A percentile compares a stretch with the other conserved stretches of the same genome.
phyloP scores from a whole-genome alignment of 2,797 vertebrate genomes.

The Melanotaenia nigrans region DNA sequence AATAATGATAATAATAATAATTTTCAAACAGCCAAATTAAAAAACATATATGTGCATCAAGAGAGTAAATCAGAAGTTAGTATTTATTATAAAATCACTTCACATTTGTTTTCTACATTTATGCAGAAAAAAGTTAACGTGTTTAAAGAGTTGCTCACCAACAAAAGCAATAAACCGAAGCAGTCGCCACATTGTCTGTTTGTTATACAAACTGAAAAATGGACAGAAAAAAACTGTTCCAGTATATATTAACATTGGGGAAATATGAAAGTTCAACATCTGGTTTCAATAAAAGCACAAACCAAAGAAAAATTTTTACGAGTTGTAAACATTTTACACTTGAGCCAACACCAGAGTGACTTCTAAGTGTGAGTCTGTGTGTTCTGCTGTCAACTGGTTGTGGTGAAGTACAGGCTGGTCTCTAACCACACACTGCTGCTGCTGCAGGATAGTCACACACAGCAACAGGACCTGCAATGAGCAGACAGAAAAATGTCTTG shows the following conservation, averaged over 20 bases:
- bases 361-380: constrained; percentile 2
- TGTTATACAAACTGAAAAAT: constrained; percentile 17
- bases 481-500: constrained; percentile 25
- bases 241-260: constrained; percentile 13
- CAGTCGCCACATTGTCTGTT: background rate
- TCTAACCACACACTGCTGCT: constrained; percentile 31
- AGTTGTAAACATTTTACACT: constrained; percentile 54
- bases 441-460: constrained; percentile 16
- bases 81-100: constrained; percentile 12
- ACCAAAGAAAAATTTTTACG: constrained; percentile 50
- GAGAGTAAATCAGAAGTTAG: background rate
- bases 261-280: constrained; percentile 37
- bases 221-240: background rate
- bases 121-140: background rate
- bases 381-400: constrained; percentile 5
- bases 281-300: constrained; percentile 42
- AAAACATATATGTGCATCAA: too few relatives aligned
- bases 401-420: background rate
- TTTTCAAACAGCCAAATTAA: too few relatives aligned
- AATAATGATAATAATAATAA: too few relatives aligned
- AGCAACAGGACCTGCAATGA: constrained; percentile 24
- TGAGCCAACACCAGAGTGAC: constrained; percentile 23
- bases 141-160: constrained; percentile 28
- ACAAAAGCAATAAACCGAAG: background rate
- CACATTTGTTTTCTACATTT: background rate